Base-by-base conservation (phyloP, 2,113 vertebrate species). In the Saccopteryx leptura region DNA sequence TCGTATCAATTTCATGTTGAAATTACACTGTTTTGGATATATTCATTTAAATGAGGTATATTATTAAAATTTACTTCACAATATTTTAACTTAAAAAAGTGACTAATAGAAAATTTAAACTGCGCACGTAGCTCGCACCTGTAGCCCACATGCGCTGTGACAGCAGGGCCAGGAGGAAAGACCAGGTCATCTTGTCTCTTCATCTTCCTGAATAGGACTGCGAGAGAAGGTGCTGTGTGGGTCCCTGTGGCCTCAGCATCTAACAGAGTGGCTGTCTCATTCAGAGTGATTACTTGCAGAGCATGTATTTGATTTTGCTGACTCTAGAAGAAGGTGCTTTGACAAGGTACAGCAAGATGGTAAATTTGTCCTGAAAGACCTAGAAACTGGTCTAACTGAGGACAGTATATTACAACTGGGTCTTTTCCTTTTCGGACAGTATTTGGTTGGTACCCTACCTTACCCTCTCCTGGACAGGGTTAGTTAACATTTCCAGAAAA, bases 401-500 rank as follows among this genome's bases (percentile, higher is more conserved):
- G 83, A 78, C 56, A 88, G 39, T 58, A 86, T 69, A 31, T 60
- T 84, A 26, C 0, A 26, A 68, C 17, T 68, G 12, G 17, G 21
- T 31, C 48, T 83, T 56, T 52, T 66, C 8, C 31, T 33, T 76
- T 93, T 81, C 18, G 71, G 12, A 48, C 15, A 60, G 24, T 65
- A 58, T 84, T 81, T 82, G 33, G 33, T 78, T 76, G 65, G 39
- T 39, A 39, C 26, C 39, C 33, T 39, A n/a, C n/a, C 58, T 72
- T 26, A 46, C 7, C 28, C n/a, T 28, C 54, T 75, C 18, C 60
- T 33, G 4, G 68, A 80, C 13, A 74, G 24, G 39, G 21, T 66
- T 56, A 39, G 80, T 84, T 79, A 85, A 56, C 18, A 61, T 84
- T 78, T 82, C 31, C 63, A 93, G 81, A 21, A 90, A 92, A 88